Percentiles rank a stretch among this genome's conserved stretches.
Conservation (phyloP, 2,797 vertebrate genomes). For the Sebastiscus tertius region DNA sequence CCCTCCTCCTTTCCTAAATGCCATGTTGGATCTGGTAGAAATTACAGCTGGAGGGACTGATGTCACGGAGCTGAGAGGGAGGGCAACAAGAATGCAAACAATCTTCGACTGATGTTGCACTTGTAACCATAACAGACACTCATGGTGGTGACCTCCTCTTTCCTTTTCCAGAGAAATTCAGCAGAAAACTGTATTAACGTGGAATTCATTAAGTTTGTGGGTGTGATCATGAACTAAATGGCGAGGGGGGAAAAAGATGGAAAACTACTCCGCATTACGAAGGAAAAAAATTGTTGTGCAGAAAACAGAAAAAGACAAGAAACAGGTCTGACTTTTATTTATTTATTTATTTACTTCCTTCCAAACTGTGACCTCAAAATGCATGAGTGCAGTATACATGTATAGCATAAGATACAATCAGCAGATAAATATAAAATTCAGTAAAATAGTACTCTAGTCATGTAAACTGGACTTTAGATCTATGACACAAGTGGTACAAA, state of each 20-base stretch:
- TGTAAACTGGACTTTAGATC: conserved; percentile 64
- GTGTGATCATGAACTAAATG: not conserved
- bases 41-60: conserved; percentile 37
- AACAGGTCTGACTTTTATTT: conserved; percentile 43
- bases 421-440: conserved; percentile 79
- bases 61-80: conserved; percentile 20
- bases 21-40: conserved; percentile 17
- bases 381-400: conserved; percentile 61
- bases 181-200: not conserved
- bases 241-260: rapidly evolving
- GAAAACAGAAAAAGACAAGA: conserved; percentile 16
- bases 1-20: not conserved
- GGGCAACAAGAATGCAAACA: conserved; percentile 6
- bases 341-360: conserved; percentile 63
- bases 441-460: conserved; percentile 77
- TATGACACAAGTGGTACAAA: conserved; percentile 67
- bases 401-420: conserved; percentile 69
- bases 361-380: conserved; percentile 63
- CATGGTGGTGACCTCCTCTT: not conserved
- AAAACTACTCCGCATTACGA: not conserved
- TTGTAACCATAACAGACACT: not conserved
- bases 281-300: not conserved
- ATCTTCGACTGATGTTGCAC: not conserved
- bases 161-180: not conserved
- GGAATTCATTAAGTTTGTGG: not conserved